Evolutionary conservation across 2,113 vertebrate species (phyloP), one percentile per base, ranked within the genome.

Genomic region (Damaliscus lunatus): DNA sequence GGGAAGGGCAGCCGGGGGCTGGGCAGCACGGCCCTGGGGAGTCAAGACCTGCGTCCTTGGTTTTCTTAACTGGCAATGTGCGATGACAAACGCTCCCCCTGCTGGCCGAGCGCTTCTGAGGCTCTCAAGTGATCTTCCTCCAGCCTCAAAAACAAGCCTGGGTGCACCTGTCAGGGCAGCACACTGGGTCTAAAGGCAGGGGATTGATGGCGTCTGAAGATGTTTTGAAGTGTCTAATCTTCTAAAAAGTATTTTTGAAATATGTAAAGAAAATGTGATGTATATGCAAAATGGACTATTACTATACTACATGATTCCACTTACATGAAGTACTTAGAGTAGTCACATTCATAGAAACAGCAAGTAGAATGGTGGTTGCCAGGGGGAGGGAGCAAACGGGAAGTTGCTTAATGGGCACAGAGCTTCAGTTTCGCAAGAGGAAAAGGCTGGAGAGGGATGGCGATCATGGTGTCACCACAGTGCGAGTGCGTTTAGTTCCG

Each of bases 41-140:
- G 16, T 53, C 3, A 55, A 88, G 33, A 11, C 33, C 21, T 27
- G 15, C 17, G 9, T 36, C 21, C 23, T 53, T 11, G 50, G 48
- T 77, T 64, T 60, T 16, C 55, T 60, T 36, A 46, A 60, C 40
- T 52, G 74, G 46, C 29, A 7, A 64, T n/a, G 80, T 53, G 40
- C 14, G 53, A 10, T 83, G 2, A 48, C 29, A 31, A 36, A 71
- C 16, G 77, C 90, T 46, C 96, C 92, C 84, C 92, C 90, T 98
- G 95, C 94, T 95, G 97, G 92, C 64, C 31, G 3, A 6, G 2
- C 5, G 96, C 4, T 10, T 29, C 53, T 21, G 27, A 16, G 3
- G 2, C 3, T 2, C 89, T n/a, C 25, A 7, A 27, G 12, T 25
- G 3, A 33, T 46, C 60, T 80, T 29, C 8, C n/a, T 88, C 31